These are phyloP conservation scores for Enoplosus armatus DNA, from an alignment of 2,797 vertebrate genomes.

Conservation along the genomic window DNA sequence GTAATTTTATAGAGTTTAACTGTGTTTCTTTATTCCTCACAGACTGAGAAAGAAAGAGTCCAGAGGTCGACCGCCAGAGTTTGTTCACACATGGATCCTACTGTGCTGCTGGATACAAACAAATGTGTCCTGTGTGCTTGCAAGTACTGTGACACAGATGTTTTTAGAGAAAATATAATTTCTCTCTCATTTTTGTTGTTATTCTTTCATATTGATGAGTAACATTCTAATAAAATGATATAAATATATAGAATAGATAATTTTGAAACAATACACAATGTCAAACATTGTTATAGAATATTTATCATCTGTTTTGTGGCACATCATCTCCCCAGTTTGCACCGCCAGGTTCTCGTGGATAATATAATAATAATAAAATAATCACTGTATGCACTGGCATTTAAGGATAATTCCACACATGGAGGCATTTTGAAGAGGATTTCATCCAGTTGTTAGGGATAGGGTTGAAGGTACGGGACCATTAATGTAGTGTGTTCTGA, in stretches of 20 bases:
- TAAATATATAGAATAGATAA: neutral
- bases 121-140: constrained; percentile 2
- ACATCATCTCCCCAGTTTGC: neutral
- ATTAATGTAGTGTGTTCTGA: neutral
- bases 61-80: constrained; percentile 49
- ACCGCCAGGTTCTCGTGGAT: too few species aligned
- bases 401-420: neutral
- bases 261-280: too few species aligned
- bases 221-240: neutral
- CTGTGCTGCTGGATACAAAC: constrained; percentile 21
- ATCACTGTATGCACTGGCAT: neutral
- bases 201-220: neutral
- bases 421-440: neutral
- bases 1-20: constrained; percentile 67
- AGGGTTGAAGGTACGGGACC: neutral
- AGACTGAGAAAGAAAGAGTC: constrained; percentile 26
- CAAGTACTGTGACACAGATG: constrained; percentile 18
- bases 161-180: too few species aligned
- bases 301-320: neutral
- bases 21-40: constrained; percentile 50
- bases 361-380: too few species aligned
- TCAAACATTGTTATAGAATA: neutral
- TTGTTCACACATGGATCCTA: constrained; percentile 46
- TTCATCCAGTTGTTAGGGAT: neutral
- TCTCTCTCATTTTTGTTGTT: neutral